Conservation (phyloP, 2,888 invertebrate genomes). For the Drosophila kambysellisi region DNA sequence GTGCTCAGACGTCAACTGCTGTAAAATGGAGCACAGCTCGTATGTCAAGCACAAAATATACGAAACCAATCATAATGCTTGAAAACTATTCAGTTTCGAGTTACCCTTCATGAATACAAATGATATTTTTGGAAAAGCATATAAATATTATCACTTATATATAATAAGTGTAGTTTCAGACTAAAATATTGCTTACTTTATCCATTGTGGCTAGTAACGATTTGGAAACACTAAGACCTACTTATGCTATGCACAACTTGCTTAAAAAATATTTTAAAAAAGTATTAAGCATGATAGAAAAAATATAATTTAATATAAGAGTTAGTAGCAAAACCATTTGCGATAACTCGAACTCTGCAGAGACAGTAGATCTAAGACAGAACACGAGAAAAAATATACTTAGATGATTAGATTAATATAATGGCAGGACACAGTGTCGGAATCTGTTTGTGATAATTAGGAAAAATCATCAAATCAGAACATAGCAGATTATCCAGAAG, state of each 20-base stretch:
- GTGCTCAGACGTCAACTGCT: slow-evolving; percentile 60
- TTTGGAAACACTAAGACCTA: background rate
- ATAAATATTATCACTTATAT: background rate
- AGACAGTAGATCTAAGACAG: background rate
- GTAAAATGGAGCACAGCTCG: slow-evolving; percentile 41
- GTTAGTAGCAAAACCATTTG: background rate
- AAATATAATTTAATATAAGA: background rate
- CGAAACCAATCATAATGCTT: slow-evolving; percentile 23
- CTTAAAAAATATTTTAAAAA: background rate
- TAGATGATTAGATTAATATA: background rate
- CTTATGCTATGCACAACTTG: background rate
- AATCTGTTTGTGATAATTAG: background rate
- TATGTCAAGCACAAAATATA: slow-evolving; percentile 45
- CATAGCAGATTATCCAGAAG: too few species aligned
- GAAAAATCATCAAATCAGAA: too few species aligned
- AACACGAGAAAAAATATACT: background rate
- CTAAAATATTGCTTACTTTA: background rate
- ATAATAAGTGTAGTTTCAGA: background rate
- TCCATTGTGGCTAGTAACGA: background rate
- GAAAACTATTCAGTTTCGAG: slow-evolving; percentile 25
- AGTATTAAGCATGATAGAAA: background rate
- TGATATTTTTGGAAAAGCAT: background rate
- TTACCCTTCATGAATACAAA: slow-evolving; percentile 21
- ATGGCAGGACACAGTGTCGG: background rate
- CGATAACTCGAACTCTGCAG: background rate